Conservation (phyloP, 1,140 invertebrate genomes). For the Hyles vespertilio region DNA sequence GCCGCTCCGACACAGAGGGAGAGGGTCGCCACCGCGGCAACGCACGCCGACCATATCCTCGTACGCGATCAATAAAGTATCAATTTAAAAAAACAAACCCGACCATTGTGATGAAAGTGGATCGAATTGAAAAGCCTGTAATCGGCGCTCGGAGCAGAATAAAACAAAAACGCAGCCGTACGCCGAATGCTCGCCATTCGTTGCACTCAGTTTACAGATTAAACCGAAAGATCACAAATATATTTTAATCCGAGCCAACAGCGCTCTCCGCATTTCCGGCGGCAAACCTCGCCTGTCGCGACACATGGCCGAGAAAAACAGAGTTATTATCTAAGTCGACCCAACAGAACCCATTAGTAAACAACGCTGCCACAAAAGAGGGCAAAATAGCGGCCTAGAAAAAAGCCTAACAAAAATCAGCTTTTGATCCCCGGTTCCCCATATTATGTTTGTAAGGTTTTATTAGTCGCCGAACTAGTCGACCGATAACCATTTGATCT, state of each 20-base stretch:
- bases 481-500: constrained; percentile 41
- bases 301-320: constrained; percentile 70
- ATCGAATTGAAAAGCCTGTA: constrained; percentile 41
- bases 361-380: constrained; percentile 73
- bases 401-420: constrained; percentile 70
- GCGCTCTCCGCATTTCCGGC: constrained; percentile 68
- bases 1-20: constrained; percentile 37
- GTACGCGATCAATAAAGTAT: constrained; percentile 32
- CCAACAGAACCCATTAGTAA: constrained; percentile 75
- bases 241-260: constrained; percentile 67
- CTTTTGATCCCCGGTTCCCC: constrained; percentile 69
- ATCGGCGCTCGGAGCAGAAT: constrained; percentile 25
- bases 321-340: constrained; percentile 74
- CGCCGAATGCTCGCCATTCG: constrained; percentile 32
- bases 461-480: constrained; percentile 63
- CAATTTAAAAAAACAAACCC: constrained; percentile 38
- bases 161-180: constrained; percentile 37
- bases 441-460: constrained; percentile 66
- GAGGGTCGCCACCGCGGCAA: constrained; percentile 14
- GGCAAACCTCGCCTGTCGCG: constrained; percentile 51
- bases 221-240: constrained; percentile 67
- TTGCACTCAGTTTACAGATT: constrained; percentile 43
- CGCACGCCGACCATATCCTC: constrained; percentile 4
- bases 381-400: constrained; percentile 70
- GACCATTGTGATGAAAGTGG: constrained; percentile 31